Evolutionary conservation across 2,888 invertebrate species (phyloP).

Genomic region (Heteropelma amictum): DNA sequence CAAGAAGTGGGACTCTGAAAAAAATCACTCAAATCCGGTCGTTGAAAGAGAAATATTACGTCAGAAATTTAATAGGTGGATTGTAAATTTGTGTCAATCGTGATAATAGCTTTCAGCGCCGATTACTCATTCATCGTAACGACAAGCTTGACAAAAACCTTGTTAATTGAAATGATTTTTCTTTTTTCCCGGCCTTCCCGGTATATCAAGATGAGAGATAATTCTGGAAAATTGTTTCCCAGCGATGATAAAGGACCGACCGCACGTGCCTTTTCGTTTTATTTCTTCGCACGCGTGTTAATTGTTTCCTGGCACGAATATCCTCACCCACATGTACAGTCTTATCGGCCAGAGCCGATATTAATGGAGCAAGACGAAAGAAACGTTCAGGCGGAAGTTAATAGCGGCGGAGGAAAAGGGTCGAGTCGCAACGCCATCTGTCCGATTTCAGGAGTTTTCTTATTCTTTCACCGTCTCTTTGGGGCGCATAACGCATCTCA

Average conservation of each 20-base stretch:
- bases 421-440: slow-evolving; percentile 45
- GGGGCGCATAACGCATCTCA: slow-evolving; percentile 38
- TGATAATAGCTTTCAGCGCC: neutral
- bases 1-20: too few relatives aligned
- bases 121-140: neutral
- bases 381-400: neutral
- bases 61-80: neutral
- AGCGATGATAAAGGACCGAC: neutral
- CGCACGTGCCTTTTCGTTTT: slow-evolving; percentile 25
- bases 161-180: neutral
- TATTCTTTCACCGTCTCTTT: slow-evolving; percentile 10
- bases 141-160: slow-evolving; percentile 4
- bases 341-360: neutral
- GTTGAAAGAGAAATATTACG: neutral
- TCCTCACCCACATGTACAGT: neutral
- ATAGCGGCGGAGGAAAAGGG: neutral
- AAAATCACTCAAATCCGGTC: too few relatives aligned
- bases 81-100: slow-evolving; percentile 1
- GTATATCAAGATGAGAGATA: slow-evolving; percentile 11
- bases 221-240: slow-evolving; percentile 27
- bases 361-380: neutral
- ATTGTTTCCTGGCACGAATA: slow-evolving; percentile 66
- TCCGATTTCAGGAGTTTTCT: slow-evolving; percentile 31
- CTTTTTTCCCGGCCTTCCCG: neutral
- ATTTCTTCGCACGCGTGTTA: slow-evolving; percentile 58